Conservation (phyloP, 2,888 invertebrate species). For the Dastarcus helophoroides region DNA sequence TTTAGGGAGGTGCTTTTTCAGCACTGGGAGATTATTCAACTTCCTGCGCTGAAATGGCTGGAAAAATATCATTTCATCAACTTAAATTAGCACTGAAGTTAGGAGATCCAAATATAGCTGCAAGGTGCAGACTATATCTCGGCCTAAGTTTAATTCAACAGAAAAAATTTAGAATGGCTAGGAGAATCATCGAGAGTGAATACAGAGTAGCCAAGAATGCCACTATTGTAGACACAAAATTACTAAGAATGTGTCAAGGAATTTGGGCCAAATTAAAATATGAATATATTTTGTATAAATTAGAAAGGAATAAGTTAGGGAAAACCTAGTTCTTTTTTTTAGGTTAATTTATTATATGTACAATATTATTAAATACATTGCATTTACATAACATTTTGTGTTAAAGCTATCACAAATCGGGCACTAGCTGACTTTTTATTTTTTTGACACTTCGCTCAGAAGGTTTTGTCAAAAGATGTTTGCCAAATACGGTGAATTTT, state of each 20-base stretch:
- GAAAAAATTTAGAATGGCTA: slow-evolving; percentile 52
- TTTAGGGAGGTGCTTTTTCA: slow-evolving; percentile 90
- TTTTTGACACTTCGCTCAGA: slow-evolving; percentile 73
- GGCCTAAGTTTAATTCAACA: slow-evolving; percentile 82
- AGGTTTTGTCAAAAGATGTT: slow-evolving; percentile 64
- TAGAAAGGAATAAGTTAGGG: too few relatives aligned
- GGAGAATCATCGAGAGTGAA: slow-evolving; percentile 47
- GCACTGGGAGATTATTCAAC: slow-evolving; percentile 82
- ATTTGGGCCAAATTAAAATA: slow-evolving; percentile 76
- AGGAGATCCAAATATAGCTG: slow-evolving; percentile 69
- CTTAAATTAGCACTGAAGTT: slow-evolving; percentile 67
- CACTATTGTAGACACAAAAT: slow-evolving; percentile 44
- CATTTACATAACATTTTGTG: too few relatives aligned
- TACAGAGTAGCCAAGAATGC: slow-evolving; percentile 37
- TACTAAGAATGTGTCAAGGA: slow-evolving; percentile 74
- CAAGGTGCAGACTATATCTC: slow-evolving; percentile 76
- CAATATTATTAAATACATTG: neutral
- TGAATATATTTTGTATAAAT: slow-evolving; percentile 29
- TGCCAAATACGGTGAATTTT: slow-evolving; percentile 67
- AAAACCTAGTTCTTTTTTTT: too few relatives aligned
- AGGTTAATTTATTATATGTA: too few relatives aligned
- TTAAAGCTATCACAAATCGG: slow-evolving; percentile 51
- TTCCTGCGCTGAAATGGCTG: slow-evolving; percentile 76
- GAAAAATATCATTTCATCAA: slow-evolving; percentile 76
- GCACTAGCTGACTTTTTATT: slow-evolving; percentile 54